These are phyloP conservation scores for Capromys pilorides DNA, from an alignment of 2,797 vertebrate species.

Conservation along the genomic window DNA sequence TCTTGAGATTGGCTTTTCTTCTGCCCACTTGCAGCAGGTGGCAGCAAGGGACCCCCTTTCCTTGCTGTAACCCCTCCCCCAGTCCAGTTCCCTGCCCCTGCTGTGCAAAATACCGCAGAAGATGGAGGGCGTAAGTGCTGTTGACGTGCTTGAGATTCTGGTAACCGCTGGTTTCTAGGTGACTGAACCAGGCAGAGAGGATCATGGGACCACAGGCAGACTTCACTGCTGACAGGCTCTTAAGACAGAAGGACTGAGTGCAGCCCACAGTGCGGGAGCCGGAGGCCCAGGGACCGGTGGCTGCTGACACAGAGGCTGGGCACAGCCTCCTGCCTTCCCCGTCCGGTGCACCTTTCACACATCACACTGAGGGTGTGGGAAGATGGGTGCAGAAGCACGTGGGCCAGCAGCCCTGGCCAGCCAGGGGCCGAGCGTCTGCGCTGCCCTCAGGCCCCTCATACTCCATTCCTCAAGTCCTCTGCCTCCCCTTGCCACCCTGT, in stretches of 20 bases:
- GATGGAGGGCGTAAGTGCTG: slow-evolving; percentile 26
- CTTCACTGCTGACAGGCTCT: slow-evolving; percentile 40
- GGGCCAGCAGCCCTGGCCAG: not conserved
- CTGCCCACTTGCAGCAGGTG: not conserved
- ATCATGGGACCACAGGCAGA: slow-evolving; percentile 45
- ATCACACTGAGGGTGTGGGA: fast-evolving
- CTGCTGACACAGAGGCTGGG: not conserved
- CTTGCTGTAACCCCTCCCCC: not conserved
- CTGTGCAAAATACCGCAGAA: slow-evolving; percentile 34
- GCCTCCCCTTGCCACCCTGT: not conserved
- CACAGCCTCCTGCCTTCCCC: not conserved
- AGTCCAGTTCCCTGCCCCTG: not conserved
- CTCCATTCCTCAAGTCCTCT: not conserved
- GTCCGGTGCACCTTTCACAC: not conserved
- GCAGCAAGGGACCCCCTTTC: not conserved
- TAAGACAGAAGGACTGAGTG: not conserved
- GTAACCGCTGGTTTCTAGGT: slow-evolving; percentile 78
- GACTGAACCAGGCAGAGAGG: slow-evolving; percentile 65
- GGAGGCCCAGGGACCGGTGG: not conserved
- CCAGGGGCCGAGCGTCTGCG: not conserved
- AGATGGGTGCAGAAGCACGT: not conserved
- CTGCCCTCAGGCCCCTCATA: not conserved
- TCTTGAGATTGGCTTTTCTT: not conserved
- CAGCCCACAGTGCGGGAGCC: not conserved
- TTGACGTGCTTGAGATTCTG: slow-evolving; percentile 40